Conservation (phyloP, 37 sponge, comb jelly and placozoan genomes). For the Mnemiopsis leidyi region DNA sequence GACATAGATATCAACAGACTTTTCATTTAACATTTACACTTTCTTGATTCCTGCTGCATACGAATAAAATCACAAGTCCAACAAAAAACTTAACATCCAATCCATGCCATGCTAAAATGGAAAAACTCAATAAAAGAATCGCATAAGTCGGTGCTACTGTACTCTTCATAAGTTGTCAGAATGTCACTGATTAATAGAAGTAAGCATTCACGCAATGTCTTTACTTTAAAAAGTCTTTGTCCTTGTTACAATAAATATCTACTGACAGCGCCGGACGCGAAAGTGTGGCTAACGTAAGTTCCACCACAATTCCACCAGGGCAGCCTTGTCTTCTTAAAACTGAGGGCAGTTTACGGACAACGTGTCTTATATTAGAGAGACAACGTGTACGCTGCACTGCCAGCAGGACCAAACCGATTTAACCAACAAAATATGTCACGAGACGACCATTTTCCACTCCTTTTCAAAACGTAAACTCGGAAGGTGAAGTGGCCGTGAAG, state of each 20-base stretch:
- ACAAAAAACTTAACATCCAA: not conserved
- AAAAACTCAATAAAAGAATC: no score
- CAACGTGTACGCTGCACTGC: no score
- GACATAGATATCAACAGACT: no score
- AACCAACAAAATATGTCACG: not conserved
- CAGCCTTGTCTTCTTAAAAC: not conserved
- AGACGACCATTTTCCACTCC: not conserved
- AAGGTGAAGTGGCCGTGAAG: not conserved
- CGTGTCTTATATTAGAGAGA: no score
- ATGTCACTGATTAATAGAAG: not conserved
- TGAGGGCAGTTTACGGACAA: no score
- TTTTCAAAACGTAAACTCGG: not conserved
- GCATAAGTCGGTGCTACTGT: not conserved
- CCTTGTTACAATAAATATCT: not conserved
- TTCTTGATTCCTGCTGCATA: no score
- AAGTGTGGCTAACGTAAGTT: no score
- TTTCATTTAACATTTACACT: no score
- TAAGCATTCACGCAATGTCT: conserved; percentile 38
- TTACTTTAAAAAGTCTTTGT: conserved; percentile 12
- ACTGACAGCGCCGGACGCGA: not conserved
- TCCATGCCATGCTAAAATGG: no score
- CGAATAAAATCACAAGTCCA: not conserved
- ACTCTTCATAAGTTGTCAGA: not conserved
- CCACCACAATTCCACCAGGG: no score
- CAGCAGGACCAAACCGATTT: not conserved